Evolutionary conservation across 2,113 vertebrate genomes (phyloP).

Genomic region (Phrynosoma blainvillii): DNA sequence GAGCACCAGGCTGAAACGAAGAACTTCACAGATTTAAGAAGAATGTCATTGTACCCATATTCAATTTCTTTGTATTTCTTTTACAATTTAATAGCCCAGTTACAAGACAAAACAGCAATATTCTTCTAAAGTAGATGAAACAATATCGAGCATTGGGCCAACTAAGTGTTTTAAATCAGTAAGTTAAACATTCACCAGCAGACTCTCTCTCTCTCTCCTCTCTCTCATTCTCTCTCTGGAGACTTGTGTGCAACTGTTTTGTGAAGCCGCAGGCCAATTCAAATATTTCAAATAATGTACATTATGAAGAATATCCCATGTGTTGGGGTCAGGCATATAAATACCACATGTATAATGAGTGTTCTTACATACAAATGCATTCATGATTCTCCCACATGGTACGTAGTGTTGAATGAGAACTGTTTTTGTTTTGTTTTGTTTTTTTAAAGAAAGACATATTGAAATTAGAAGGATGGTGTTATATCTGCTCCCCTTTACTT

Average conservation of each 20-base stretch:
- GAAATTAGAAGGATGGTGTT: too few relatives aligned
- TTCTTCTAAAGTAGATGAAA: neutral
- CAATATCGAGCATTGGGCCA: neutral
- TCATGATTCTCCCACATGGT: neutral
- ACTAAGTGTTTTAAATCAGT: neutral
- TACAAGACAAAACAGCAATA: conserved; percentile 5
- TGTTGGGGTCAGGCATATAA: neutral
- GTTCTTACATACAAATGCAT: neutral
- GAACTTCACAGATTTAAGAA: neutral
- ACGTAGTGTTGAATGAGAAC: too few relatives aligned
- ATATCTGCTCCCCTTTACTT: too few relatives aligned
- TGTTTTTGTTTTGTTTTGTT: too few relatives aligned
- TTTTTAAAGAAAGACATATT: too few relatives aligned
- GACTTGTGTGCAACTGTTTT: neutral
- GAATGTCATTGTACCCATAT: neutral
- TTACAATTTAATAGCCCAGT: neutral
- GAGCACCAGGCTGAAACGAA: neutral
- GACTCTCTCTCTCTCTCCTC: too few relatives aligned
- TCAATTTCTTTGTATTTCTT: neutral
- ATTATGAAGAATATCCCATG: neutral
- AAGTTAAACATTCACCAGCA: neutral
- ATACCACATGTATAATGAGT: too few relatives aligned
- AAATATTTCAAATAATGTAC: neutral
- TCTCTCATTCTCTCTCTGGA: neutral
- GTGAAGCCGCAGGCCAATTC: neutral